phyloP scores from a whole-genome alignment of 1,140 invertebrate species.

The Lutraria rhynchaena region DNA sequence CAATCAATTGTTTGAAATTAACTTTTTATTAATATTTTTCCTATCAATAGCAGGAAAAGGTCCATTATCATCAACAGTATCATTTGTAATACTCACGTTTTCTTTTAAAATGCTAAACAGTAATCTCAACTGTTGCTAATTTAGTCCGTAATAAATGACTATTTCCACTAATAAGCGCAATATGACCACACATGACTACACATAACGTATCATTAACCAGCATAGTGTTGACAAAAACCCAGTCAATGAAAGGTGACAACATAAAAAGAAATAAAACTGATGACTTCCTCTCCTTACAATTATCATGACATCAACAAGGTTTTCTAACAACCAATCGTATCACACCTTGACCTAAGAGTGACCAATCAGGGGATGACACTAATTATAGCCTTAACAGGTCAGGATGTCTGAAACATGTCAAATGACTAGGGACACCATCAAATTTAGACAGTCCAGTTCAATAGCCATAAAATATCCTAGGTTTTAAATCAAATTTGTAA shows the following conservation, averaged over 20 bases:
- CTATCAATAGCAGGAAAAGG: too few species aligned
- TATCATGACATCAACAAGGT: neutral
- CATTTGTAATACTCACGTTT: too few species aligned
- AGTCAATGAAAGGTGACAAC: slow-evolving; percentile 21
- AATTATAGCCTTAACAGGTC: slow-evolving; percentile 34
- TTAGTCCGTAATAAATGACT: too few species aligned
- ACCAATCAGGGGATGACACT: slow-evolving; percentile 45
- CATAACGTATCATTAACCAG: neutral
- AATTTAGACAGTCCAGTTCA: neutral
- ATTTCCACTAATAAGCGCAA: too few species aligned
- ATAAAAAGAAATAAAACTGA: slow-evolving; percentile 10
- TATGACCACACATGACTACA: slow-evolving; percentile 19
- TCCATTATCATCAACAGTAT: too few species aligned
- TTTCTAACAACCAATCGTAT: slow-evolving; percentile 28
- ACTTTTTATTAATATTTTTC: too few species aligned
- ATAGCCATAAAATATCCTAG: too few species aligned
- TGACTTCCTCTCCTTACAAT: slow-evolving; percentile 16
- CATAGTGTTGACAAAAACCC: slow-evolving; percentile 9
- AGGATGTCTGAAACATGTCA: slow-evolving; percentile 5
- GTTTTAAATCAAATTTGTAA: too few species aligned
- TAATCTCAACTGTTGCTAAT: too few species aligned
- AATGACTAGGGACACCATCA: neutral
- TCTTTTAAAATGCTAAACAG: too few species aligned
- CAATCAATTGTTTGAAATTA: too few species aligned
- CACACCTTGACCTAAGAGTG: slow-evolving; percentile 19